A percentile compares a stretch with the other conserved stretches of the same genome.
These are phyloP conservation scores for Diadegma fenestrale DNA, from an alignment of 2,888 invertebrate species.

Conservation along the genomic window DNA sequence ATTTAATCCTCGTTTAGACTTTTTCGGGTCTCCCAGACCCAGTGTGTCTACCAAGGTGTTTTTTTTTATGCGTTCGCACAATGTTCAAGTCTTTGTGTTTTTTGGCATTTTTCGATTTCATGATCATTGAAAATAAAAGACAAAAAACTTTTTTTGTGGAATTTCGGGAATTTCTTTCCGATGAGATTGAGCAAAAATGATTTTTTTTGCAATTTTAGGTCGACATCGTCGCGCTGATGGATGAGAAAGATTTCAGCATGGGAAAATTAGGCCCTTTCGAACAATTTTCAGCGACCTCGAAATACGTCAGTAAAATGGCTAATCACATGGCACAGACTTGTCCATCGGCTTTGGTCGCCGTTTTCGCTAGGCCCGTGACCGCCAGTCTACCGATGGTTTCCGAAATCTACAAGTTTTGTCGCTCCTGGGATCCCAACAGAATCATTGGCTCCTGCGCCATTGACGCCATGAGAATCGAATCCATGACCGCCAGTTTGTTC, in stretches of 20 bases:
- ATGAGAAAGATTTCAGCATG: conserved; percentile 74
- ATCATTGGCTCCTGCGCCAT: conserved; percentile 79
- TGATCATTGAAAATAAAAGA: background rate
- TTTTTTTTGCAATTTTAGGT: conserved; percentile 68
- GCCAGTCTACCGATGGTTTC: conserved; percentile 78
- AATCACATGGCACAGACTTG: conserved; percentile 74
- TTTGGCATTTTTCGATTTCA: too few species aligned
- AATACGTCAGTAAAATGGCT: conserved; percentile 75
- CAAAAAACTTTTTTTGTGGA: background rate
- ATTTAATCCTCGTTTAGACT: background rate
- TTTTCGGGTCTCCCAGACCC: background rate
- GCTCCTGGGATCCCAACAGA: conserved; percentile 77
- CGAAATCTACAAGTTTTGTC: conserved; percentile 76
- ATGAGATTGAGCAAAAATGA: background rate
- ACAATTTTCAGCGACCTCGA: conserved; percentile 73
- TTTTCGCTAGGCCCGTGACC: conserved; percentile 80
- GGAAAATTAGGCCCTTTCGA: conserved; percentile 66
- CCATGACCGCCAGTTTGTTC: conserved; percentile 76
- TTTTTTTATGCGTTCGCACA: background rate
- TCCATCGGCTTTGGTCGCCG: conserved; percentile 78
- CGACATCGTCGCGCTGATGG: conserved; percentile 81
- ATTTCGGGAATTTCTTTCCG: background rate
- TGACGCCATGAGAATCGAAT: conserved; percentile 78
- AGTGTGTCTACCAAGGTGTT: background rate
- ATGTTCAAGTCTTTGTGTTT: too few species aligned